Conservation (phyloP, 1,140 invertebrate genomes). For the Drosophila chauvacae region DNA sequence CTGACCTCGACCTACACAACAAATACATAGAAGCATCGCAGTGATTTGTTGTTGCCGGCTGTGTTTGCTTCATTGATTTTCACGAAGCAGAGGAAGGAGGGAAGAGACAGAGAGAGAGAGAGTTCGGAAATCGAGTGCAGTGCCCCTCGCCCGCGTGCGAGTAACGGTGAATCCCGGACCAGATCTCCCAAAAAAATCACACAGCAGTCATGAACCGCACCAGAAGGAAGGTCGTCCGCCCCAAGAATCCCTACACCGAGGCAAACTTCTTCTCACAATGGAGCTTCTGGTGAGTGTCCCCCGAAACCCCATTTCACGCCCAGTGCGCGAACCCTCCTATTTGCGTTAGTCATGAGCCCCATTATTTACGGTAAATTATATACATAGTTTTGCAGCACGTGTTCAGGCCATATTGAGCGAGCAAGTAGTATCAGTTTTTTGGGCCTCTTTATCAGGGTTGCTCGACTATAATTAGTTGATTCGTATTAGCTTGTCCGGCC, state of each 20-base stretch:
- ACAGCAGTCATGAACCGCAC: slow-evolving; percentile 74
- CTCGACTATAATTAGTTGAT: slow-evolving; percentile 37
- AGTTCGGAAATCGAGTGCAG: neutral
- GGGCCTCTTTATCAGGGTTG: slow-evolving; percentile 10
- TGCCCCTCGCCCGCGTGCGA: slow-evolving; percentile 11
- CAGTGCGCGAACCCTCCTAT: neutral
- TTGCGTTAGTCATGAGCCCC: slow-evolving; percentile 36
- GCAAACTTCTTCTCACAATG: slow-evolving; percentile 78
- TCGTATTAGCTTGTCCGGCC: slow-evolving; percentile 26
- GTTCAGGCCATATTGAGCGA: slow-evolving; percentile 46
- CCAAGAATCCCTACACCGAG: slow-evolving; percentile 75
- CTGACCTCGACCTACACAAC: slow-evolving; percentile 67
- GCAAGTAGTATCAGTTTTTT: slow-evolving; percentile 11
- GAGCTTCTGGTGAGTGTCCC: slow-evolving; percentile 76
- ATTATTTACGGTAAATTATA: slow-evolving; percentile 58
- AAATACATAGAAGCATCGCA: neutral
- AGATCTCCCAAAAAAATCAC: neutral
- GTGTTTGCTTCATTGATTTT: slow-evolving; percentile 46
- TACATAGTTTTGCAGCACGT: slow-evolving; percentile 53
- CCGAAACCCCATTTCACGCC: neutral
- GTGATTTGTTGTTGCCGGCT: slow-evolving; percentile 60
- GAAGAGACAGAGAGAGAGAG: neutral
- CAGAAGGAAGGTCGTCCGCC: slow-evolving; percentile 71
- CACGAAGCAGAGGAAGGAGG: slow-evolving; percentile 9
- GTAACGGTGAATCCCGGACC: slow-evolving; percentile 53